Conservation (phyloP, 1,140 invertebrate species). For the Sarcophaga bullata region DNA sequence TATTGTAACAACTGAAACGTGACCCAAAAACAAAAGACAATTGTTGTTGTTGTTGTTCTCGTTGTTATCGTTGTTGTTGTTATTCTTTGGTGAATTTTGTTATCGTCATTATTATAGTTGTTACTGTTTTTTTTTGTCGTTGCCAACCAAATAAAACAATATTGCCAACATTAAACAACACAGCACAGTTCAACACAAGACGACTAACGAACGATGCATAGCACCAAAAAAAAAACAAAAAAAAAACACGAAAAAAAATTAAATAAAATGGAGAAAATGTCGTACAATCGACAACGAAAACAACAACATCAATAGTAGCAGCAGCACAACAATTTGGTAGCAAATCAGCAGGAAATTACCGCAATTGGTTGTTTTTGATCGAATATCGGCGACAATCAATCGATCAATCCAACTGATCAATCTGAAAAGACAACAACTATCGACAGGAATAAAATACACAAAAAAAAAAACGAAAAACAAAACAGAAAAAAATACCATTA, state of each 20-base stretch:
- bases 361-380: slow-evolving; percentile 53
- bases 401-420: slow-evolving; percentile 54
- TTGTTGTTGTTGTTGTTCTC: slow-evolving; percentile 3
- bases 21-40: slow-evolving; percentile 26
- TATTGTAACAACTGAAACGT: slow-evolving; percentile 42
- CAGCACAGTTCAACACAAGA: not conserved
- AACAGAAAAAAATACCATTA: not conserved
- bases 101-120: not conserved
- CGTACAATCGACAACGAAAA: not conserved
- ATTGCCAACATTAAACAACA: slow-evolving; percentile 10
- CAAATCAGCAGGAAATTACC: slow-evolving; percentile 65
- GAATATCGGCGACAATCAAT: slow-evolving; percentile 60
- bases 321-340: slow-evolving; percentile 51
- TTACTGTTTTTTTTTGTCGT: not conserved
- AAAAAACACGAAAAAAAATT: slow-evolving; percentile 3
- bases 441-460: slow-evolving; percentile 16
- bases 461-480: not conserved
- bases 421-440: slow-evolving; percentile 8
- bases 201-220: no score
- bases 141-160: slow-evolving; percentile 11
- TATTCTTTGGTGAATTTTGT: no score
- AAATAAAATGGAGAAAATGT: slow-evolving; percentile 35
- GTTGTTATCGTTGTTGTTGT: not conserved
- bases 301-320: no score
- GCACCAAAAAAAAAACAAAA: not conserved